phyloP scores from a whole-genome alignment of 2,888 invertebrate genomes.

The Himalopsyche japonica region DNA sequence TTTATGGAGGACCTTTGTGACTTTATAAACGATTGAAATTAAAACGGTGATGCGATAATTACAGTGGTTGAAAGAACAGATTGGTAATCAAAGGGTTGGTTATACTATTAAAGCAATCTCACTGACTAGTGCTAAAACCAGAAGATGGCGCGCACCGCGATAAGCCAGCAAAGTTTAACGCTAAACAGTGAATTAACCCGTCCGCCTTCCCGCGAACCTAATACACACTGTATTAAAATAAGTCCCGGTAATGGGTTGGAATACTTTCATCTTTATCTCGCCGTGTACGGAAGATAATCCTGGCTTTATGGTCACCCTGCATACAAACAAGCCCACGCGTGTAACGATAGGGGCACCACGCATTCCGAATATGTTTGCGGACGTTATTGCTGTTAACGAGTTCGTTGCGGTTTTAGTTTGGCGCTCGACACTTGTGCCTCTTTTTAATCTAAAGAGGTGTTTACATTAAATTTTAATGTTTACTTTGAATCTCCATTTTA shows the following conservation, averaged over 20 bases:
- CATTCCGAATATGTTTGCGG: not conserved
- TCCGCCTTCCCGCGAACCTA: constrained; percentile 26
- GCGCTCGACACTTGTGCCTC: not conserved
- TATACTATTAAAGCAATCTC: constrained; percentile 6
- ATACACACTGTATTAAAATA: constrained; percentile 34
- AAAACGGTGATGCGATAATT: no score
- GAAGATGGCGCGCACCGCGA: constrained; percentile 15
- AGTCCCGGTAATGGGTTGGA: constrained; percentile 33
- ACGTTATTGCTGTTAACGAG: not conserved
- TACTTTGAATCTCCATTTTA: no score
- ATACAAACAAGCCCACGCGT: not conserved
- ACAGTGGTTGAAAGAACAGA: not conserved
- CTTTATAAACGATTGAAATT: no score
- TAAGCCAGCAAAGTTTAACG: constrained; percentile 24
- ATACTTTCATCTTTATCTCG: constrained; percentile 36
- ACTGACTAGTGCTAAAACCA: not conserved
- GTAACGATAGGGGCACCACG: not conserved
- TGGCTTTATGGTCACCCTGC: constrained; percentile 22
- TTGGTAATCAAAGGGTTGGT: not conserved
- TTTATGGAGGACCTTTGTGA: no score
- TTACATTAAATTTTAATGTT: not conserved
- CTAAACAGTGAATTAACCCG: constrained; percentile 40
- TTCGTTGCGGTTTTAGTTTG: not conserved
- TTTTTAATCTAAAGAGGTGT: not conserved
- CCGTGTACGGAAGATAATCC: constrained; percentile 36